phyloP scores from a whole-genome alignment of 2,888 invertebrate genomes.

The Matsumyia berberina region DNA sequence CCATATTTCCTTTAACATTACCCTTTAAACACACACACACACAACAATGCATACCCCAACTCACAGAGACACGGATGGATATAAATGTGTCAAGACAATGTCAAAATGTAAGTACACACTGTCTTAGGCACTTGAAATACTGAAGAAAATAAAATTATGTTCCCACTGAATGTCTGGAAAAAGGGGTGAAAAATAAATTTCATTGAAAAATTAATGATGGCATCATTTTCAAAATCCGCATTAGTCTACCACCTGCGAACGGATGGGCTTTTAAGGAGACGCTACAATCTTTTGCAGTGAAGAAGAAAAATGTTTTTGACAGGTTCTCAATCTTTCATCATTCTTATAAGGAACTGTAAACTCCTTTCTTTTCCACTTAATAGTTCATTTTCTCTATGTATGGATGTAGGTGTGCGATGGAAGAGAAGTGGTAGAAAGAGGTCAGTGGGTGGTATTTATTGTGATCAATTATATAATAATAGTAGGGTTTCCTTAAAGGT shows the following conservation, averaged over 20 bases:
- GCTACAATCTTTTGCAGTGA: constrained; percentile 8
- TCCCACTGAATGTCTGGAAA: background rate
- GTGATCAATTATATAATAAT: constrained; percentile 1
- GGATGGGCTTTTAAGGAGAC: constrained; percentile 14
- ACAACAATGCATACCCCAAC: constrained; percentile 1
- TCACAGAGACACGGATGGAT: background rate
- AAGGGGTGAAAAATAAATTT: constrained; percentile 39
- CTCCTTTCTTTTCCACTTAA: background rate
- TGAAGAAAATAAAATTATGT: constrained; percentile 2
- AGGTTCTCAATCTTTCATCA: constrained; percentile 12
- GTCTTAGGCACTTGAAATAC: constrained; percentile 29
- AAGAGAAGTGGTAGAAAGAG: background rate
- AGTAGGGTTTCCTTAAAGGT: background rate
- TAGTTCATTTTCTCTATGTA: background rate
- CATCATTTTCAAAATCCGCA: constrained; percentile 18
- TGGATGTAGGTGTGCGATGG: no score
- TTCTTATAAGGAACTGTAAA: background rate
- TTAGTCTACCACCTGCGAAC: constrained; percentile 30
- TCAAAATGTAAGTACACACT: constrained; percentile 12
- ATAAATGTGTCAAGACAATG: constrained; percentile 47
- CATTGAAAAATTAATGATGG: constrained; percentile 44
- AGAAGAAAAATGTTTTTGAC: constrained; percentile 13
- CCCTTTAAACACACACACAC: background rate
- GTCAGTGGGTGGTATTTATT: background rate
- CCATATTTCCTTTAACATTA: background rate